Conservation (phyloP, 2,113 vertebrate genomes). For the Upupa epops region DNA sequence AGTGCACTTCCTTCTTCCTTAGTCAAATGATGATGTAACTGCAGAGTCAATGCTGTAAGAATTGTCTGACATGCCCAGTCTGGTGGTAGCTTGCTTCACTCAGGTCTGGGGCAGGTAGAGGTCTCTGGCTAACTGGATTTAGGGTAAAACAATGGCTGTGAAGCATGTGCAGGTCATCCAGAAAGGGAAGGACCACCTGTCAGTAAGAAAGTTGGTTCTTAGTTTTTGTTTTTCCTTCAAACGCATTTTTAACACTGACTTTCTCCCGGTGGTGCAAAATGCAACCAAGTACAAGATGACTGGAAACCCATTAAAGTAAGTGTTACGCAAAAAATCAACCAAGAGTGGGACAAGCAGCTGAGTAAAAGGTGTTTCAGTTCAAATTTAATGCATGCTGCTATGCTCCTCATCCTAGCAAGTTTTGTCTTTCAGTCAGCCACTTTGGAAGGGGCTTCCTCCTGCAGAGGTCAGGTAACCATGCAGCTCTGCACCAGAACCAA, state of each 20-base stretch:
- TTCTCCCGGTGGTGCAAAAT: background rate
- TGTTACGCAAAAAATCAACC: background rate
- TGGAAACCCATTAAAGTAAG: background rate
- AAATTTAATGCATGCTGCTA: background rate
- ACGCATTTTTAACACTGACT: fast-evolving
- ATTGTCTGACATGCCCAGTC: background rate
- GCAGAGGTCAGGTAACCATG: background rate
- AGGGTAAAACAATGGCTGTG: background rate
- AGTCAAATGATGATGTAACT: background rate
- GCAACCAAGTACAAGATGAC: background rate
- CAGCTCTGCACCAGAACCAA: background rate
- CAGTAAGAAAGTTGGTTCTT: background rate
- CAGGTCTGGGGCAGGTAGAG: background rate
- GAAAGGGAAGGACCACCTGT: background rate
- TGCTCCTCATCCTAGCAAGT: fast-evolving
- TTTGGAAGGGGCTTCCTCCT: background rate
- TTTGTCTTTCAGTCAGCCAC: background rate
- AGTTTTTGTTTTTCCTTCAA: background rate
- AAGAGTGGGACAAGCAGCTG: background rate
- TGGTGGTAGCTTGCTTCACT: background rate
- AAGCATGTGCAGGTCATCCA: background rate
- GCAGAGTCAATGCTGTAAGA: background rate
- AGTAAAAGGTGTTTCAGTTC: background rate
- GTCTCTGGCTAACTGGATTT: background rate
- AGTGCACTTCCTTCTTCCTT: background rate